Conservation (phyloP, 2,113 vertebrate species). For the Triplophysa siluroides region DNA sequence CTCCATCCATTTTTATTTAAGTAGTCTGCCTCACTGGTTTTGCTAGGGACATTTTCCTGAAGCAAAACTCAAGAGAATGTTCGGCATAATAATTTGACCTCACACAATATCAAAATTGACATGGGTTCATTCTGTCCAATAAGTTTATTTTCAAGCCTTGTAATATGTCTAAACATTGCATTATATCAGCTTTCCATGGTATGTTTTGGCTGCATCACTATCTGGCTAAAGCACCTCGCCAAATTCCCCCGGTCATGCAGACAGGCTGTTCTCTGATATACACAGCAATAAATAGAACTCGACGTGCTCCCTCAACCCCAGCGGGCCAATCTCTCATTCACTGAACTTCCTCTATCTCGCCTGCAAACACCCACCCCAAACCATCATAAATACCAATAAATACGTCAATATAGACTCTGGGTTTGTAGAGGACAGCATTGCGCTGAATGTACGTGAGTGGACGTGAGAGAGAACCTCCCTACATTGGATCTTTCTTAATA, state of each 20-base stretch:
- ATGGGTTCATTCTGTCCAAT: not conserved
- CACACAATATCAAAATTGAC: not conserved
- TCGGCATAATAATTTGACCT: not conserved
- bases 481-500: not conserved
- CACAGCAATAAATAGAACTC: constrained; percentile 37
- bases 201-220: constrained; percentile 24
- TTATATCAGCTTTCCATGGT: not conserved
- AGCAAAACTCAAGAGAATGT: not conserved
- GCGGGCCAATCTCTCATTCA: not conserved
- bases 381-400: constrained; percentile 39
- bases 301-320: not conserved
- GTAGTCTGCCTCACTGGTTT: not conserved
- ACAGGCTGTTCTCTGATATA: constrained; percentile 43
- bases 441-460: not conserved
- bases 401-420: constrained; percentile 41
- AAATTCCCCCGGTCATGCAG: not conserved
- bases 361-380: constrained; percentile 33
- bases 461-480: constrained; percentile 9
- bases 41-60: not conserved
- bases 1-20: too few relatives aligned
- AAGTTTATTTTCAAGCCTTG: not conserved
- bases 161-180: not conserved
- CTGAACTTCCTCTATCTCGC: constrained; percentile 28
- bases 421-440: constrained; percentile 2
- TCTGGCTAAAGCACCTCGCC: not conserved